phyloP scores from a whole-genome alignment of 2,888 invertebrate genomes.

The Gasteruption jaculator region DNA sequence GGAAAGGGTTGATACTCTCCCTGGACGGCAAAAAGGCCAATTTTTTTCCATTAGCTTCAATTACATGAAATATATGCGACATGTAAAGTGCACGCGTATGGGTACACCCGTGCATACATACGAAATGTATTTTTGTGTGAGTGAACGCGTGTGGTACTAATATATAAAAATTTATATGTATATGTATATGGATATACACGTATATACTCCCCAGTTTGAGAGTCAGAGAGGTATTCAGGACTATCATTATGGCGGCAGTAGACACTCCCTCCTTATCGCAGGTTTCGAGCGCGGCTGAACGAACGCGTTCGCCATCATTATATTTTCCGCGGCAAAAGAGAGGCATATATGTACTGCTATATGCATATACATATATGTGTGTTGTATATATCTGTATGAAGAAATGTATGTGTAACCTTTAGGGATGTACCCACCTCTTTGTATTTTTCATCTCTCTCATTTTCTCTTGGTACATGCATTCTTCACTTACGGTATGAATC shows the following conservation, averaged over 20 bases:
- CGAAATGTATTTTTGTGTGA: not conserved
- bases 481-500: too few species aligned
- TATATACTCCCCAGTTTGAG: slow-evolving; percentile 29
- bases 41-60: too few species aligned
- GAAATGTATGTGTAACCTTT: too few species aligned
- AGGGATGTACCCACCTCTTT: too few species aligned
- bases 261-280: slow-evolving; percentile 51
- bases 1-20: not conserved
- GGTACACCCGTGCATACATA: slow-evolving; percentile 23
- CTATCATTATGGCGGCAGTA: slow-evolving; percentile 51
- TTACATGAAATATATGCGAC: too few species aligned
- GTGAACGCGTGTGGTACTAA: slow-evolving; percentile 10
- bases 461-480: too few species aligned
- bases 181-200: slow-evolving; percentile 9
- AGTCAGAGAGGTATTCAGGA: slow-evolving; percentile 43
- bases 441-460: too few species aligned
- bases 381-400: too few species aligned
- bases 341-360: slow-evolving; percentile 24
- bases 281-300: slow-evolving; percentile 42
- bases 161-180: slow-evolving; percentile 13
- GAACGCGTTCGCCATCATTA: slow-evolving; percentile 43
- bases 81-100: slow-evolving; percentile 27
- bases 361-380: slow-evolving; percentile 9
- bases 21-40: slow-evolving; percentile 2
- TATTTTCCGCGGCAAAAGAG: slow-evolving; percentile 42